Base-by-base conservation (phyloP, 2,888 invertebrate species). In the Nomada lathburiana region DNA sequence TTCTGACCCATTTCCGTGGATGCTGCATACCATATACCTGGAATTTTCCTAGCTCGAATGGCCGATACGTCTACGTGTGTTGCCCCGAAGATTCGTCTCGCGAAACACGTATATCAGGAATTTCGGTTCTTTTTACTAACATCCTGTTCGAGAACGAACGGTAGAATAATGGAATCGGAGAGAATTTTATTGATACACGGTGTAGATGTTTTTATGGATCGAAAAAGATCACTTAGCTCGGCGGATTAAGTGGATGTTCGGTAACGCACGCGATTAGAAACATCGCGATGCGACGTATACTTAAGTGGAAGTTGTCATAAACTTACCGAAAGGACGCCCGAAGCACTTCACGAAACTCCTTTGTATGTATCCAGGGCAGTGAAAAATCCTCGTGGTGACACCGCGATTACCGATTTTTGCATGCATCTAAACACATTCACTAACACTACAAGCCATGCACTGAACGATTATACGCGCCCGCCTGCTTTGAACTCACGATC, bases 351-450 rank as follows among this genome's bases (percentile, higher is more conserved):
- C 82, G 86, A 86, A 81, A 86, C 86, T 89, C 88, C 89, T 90
- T 90, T 90, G 90, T 89, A 87, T 90, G 90, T 89, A 87, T 88
- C 88, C 89, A 83, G 85, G 84, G 85, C 82, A 82, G 75, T 81
- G 86, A 89, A 87, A 89, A 88, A 89, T 90, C 87, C 89, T 90
- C 88, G 87, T 89, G 90, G 82, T 83, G 88, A 88, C 85, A 90
- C 85, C 87, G 86, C 86, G 88, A 82, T 80, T 63, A 72, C 36
- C 71, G 52, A 77, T 71, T 50, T 73, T 75, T 67, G 52, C 70
- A 73, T 80, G 80, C 86, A 82, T 86, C 65, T 84, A 82, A 80
- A 70, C 78, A 62, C 80, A 80, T 73, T 65, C 84, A 87, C 79
- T 73, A 52, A 50, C 83, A 78, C 78, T 70, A 47, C 44, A 44